Evolutionary conservation across 2,888 invertebrate species (phyloP), one percentile per base, ranked within the genome.

Genomic region (Lasioglossum calceatum): DNA sequence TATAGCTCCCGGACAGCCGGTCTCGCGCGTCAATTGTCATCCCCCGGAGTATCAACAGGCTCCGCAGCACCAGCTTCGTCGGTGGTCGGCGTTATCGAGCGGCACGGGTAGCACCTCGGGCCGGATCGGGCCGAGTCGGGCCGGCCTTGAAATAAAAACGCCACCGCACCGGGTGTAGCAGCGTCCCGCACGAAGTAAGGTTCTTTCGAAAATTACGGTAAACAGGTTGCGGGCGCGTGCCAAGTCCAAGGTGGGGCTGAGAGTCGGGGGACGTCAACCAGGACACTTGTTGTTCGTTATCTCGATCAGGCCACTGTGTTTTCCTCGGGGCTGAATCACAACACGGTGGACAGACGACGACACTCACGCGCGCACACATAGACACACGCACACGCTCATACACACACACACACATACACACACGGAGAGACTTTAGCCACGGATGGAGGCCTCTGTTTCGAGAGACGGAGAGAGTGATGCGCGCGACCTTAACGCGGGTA

Each of bases 211-310:
- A 76, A 64, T 77, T 67, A 76, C n/a, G 78, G 61, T 61, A 61
- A 83, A 81, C 83, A 71, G 77, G 77, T 71, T 73, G 74, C 58
- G 58, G n/a, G 32, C 19, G 54, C 54, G 86, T 76, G 76, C 54
- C 76, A 78, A 77, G 64, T 47, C n/a, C n/a, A 50, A 83, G 54
- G 50, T 42, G 44, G 72, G 78, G 78, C 7, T 16, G 32, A 64
- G 79, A n/a, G 64, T 14, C 47, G 47, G 47, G 58, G n/a, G n/a
- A 58, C 58, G 58, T 67, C 50, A 77, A 77, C 79, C 83, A 87
- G 87, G 91, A 92, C 92, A 93, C 92, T 92, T 92, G 93, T 92
- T 93, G 92, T 91, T 73, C 61, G 81, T 80, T 82, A 80, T 81
- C 83, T 64, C 72, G 64, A 81, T 84, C 81, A 83, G 42, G 23